Percentiles rank a stretch among this genome's conserved stretches.
phyloP scores from a whole-genome alignment of 2,888 invertebrate species.

The Platycheirus albimanus region DNA sequence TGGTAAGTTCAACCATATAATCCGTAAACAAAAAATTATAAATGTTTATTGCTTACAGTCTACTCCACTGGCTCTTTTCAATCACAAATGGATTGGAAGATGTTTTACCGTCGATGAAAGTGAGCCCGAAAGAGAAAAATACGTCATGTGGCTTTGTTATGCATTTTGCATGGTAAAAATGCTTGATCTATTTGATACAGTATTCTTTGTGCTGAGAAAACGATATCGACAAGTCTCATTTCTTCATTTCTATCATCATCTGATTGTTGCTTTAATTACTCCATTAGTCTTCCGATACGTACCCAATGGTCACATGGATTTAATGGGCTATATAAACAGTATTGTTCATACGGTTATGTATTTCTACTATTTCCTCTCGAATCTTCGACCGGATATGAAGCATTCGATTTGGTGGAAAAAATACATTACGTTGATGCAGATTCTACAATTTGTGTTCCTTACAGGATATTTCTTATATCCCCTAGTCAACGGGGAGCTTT shows the following conservation, averaged over 20 bases:
- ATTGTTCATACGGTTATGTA: conserved; percentile 93
- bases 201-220: conserved; percentile 88
- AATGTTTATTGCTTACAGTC: neutral
- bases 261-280: conserved; percentile 86
- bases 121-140: neutral
- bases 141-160: conserved; percentile 80
- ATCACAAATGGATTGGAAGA: conserved; percentile 6
- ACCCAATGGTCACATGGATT: conserved; percentile 86
- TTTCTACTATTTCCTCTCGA: conserved; percentile 89
- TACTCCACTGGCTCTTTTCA: neutral
- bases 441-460: conserved; percentile 87
- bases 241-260: conserved; percentile 89
- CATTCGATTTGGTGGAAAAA: conserved; percentile 92
- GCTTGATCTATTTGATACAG: conserved; percentile 87
- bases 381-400: conserved; percentile 87
- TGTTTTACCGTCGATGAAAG: conserved; percentile 2
- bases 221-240: conserved; percentile 87
- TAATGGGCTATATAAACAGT: conserved; percentile 87
- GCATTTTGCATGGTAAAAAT: conserved; percentile 86
- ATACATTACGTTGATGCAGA: conserved; percentile 91
- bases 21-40: neutral
- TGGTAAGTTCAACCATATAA: conserved; percentile 81
- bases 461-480: conserved; percentile 84
- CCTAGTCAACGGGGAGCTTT: conserved; percentile 84
- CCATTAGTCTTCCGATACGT: conserved; percentile 86